Conservation (phyloP, 2,888 invertebrate species). For the Pycnomerus fuliginosus region DNA sequence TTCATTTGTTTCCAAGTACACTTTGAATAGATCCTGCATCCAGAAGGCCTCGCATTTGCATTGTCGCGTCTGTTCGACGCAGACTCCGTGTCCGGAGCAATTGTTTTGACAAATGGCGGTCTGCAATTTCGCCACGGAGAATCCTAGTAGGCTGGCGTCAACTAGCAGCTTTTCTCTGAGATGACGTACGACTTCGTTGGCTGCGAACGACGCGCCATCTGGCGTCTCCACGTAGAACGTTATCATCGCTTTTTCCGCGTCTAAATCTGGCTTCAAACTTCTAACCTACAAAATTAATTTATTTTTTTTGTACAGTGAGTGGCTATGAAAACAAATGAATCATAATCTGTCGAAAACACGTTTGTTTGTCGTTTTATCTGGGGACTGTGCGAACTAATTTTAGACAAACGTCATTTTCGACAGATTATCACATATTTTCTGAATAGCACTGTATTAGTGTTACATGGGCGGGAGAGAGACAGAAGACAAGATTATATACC, state of each 20-base stretch:
- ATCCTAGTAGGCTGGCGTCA: conserved; percentile 67
- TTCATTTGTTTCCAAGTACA: conserved; percentile 42
- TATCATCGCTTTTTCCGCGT: conserved; percentile 55
- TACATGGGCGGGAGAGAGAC: background rate
- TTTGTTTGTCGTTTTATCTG: no score
- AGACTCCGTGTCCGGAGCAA: conserved; percentile 90
- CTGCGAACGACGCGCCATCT: conserved; percentile 55
- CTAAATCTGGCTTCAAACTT: conserved; percentile 54
- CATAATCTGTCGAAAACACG: no score
- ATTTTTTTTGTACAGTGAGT: no score
- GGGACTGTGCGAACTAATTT: no score
- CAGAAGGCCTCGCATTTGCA: conserved; percentile 95
- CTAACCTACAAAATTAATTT: conserved; percentile 44
- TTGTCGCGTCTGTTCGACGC: conserved; percentile 77
- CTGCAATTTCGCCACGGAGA: conserved; percentile 75
- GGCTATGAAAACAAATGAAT: no score
- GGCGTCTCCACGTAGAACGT: conserved; percentile 53
- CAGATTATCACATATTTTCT: no score
- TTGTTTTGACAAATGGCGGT: conserved; percentile 88
- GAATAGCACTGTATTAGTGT: no score
- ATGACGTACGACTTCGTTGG: conserved; percentile 65
- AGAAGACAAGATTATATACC: conserved; percentile 2
- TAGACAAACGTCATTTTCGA: no score
- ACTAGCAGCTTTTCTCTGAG: conserved; percentile 68
- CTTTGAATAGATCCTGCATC: conserved; percentile 69